Evolutionary conservation across 2,113 vertebrate genomes (phyloP), one percentile per base, ranked within the genome.

Genomic region (Pimephales promelas): DNA sequence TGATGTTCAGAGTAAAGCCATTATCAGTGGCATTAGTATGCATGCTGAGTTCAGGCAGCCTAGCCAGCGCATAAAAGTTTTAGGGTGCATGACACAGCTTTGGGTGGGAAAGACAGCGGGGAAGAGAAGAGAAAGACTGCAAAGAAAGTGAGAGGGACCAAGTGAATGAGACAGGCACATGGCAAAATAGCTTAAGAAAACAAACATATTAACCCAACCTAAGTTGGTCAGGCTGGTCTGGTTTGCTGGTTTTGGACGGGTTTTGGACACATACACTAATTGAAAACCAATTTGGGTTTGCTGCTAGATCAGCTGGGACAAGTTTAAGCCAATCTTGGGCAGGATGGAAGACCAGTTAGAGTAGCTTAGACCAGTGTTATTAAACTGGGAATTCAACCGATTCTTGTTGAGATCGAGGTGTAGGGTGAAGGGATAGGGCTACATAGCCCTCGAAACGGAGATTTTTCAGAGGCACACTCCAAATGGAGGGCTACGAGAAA

Each of bases 21-120:
- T 71, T 73, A 73, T 49, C 68, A 64, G 75, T 5, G 0, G 54
- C 79, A 88, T 86, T 84, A 84, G 85, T 84, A 81, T 84, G 84
- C 77, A 64, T 66, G 56, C 56, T 61, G 85, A 83, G 71, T 77
- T 85, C 71, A 86, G 79, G 56, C 79, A 76, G 45, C 22, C 66
- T 83, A 85, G 59, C 11, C 52, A 81, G 62, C 43, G n/a, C 80
- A 88, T 88, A 61, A 83, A 86, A 71, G 57, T 86, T 88, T 88
- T 84, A 84, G 80, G 54, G 72, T 74, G 34, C 66, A 64, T 86
- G 74, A 86, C 87, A 82, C 66, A 24, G 61, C 66, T 86, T 40
- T 78, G 57, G 34, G 40, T 73, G 47, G 45, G 72, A 20, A 34
- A 62, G 70, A 80, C 77, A 71, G 62, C 18, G 10, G 5, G 49